Evolutionary conservation across 2,888 invertebrate genomes (phyloP).

Genomic region (Pediacus dermestoides): DNA sequence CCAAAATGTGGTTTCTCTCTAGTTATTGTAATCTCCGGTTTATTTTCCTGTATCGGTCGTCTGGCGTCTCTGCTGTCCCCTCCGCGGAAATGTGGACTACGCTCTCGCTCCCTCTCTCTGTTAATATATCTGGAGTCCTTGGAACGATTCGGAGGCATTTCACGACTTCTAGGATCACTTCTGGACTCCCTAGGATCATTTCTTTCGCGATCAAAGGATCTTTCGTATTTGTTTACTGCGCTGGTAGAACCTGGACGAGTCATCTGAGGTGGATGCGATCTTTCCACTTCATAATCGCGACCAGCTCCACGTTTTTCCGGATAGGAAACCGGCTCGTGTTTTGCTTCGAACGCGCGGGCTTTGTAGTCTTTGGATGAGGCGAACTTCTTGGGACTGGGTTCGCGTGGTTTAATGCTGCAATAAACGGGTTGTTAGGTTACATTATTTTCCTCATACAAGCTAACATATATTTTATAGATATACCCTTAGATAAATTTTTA

Average conservation of each 20-base stretch:
- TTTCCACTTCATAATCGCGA: constrained; percentile 34
- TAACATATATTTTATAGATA: too few relatives aligned
- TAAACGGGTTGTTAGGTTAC: background rate
- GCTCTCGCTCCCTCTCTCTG: constrained; percentile 36
- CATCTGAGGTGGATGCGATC: constrained; percentile 27
- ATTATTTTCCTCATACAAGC: too few relatives aligned
- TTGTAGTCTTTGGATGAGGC: constrained; percentile 32
- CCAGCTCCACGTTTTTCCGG: constrained; percentile 36
- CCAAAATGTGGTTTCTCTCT: too few relatives aligned
- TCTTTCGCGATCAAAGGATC: constrained; percentile 23
- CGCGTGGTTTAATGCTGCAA: constrained; percentile 37
- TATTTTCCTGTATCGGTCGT: constrained; percentile 31
- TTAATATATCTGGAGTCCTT: constrained; percentile 41
- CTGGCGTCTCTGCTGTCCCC: constrained; percentile 35
- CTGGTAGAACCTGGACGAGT: constrained; percentile 23
- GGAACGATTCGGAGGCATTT: constrained; percentile 19
- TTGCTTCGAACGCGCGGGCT: constrained; percentile 34
- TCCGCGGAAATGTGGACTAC: constrained; percentile 41
- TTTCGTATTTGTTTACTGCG: constrained; percentile 24
- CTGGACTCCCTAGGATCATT: constrained; percentile 32
- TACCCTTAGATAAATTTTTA: too few relatives aligned
- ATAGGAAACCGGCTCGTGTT: constrained; percentile 37
- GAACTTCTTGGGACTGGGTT: constrained; percentile 34
- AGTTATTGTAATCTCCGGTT: constrained; percentile 34
- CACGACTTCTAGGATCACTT: constrained; percentile 18